phyloP scores from a whole-genome alignment of 2,113 vertebrate genomes.

The Pimephales promelas region DNA sequence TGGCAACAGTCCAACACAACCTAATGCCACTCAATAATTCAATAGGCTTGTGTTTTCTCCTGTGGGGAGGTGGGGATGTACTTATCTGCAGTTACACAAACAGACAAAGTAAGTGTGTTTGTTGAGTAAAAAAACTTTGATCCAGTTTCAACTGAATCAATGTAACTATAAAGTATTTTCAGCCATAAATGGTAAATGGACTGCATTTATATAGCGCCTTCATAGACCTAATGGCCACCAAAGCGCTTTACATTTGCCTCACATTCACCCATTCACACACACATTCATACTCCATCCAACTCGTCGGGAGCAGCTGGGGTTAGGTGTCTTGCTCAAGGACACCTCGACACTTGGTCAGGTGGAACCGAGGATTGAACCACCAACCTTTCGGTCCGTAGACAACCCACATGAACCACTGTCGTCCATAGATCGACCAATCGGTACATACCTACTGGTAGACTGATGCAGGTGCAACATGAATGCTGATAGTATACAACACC shows the following conservation, averaged over 20 bases:
- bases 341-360: too few species aligned
- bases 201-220: too few species aligned
- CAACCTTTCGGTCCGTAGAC: too few species aligned
- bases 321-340: too few species aligned
- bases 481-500: not conserved
- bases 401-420: too few species aligned
- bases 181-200: too few species aligned
- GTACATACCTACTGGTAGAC: not conserved
- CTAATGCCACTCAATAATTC: slow-evolving; percentile 41
- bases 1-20: slow-evolving; percentile 19
- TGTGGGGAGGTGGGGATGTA: not conserved
- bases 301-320: too few species aligned
- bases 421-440: not conserved
- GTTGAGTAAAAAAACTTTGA: not conserved
- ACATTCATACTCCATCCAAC: too few species aligned
- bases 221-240: too few species aligned
- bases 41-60: slow-evolving; percentile 7
- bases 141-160: not conserved
- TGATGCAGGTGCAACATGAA: not conserved
- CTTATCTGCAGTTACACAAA: slow-evolving; percentile 20
- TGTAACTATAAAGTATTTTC: not conserved
- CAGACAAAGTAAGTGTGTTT: not conserved
- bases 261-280: too few species aligned
- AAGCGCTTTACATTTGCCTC: too few species aligned
- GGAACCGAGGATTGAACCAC: too few species aligned